Conservation (phyloP, 53 echinoderm and acorn worm genomes). For the Mesocentrotus franciscanus region DNA sequence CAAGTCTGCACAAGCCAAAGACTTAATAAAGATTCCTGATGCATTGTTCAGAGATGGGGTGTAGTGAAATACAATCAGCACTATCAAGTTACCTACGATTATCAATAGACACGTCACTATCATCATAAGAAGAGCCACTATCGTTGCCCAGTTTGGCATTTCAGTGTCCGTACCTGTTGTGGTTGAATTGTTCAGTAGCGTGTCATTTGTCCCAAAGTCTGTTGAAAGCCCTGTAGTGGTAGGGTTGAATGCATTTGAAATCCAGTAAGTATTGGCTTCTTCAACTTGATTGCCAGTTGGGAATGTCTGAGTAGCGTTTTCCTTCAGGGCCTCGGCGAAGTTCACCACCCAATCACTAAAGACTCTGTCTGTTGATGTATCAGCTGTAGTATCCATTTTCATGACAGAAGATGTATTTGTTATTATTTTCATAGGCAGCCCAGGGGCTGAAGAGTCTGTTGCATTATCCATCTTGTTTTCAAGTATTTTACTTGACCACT, state of each 20-base stretch:
- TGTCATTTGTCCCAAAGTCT: slow-evolving; percentile 10
- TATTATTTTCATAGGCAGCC: background rate
- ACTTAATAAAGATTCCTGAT: slow-evolving; percentile 85
- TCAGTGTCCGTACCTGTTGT: background rate
- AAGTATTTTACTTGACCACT: background rate
- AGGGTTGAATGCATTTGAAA: slow-evolving; percentile 30
- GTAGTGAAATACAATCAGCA: slow-evolving; percentile 90
- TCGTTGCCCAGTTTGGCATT: background rate
- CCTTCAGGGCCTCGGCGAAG: background rate
- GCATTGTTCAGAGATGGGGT: slow-evolving; percentile 79
- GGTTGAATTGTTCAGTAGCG: background rate
- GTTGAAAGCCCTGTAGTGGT: slow-evolving; percentile 22
- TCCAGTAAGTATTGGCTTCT: slow-evolving; percentile 23
- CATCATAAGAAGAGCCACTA: slow-evolving; percentile 54
- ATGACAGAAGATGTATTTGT: background rate
- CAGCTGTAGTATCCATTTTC: background rate
- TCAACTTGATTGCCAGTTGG: background rate
- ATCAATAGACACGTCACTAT: slow-evolving; percentile 72
- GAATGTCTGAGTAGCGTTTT: background rate
- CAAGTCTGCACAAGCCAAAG: slow-evolving; percentile 89
- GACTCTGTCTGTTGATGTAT: background rate
- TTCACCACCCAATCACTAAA: slow-evolving; percentile 19
- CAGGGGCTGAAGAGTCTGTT: background rate
- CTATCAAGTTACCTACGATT: slow-evolving; percentile 79
- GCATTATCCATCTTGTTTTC: background rate